These are phyloP conservation scores for Noctuana brunneofusca DNA, from an alignment of 2,888 invertebrate genomes.

Conservation along the genomic window DNA sequence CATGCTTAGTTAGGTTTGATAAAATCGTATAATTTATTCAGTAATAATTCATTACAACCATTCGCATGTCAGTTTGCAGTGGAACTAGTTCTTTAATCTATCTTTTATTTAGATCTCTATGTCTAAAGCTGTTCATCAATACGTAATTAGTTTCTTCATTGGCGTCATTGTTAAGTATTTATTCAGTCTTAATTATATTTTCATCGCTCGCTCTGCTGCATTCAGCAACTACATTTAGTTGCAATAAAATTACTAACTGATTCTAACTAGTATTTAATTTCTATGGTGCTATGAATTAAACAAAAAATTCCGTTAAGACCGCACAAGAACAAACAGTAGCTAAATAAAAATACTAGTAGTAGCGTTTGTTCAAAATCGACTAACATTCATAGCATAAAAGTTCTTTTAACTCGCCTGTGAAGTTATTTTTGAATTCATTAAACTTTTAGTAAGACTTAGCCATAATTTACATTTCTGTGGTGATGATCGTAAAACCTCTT, in stretches of 20 bases:
- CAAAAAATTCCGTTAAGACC: neutral
- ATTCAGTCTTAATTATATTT: constrained; percentile 11
- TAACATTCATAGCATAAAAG: neutral
- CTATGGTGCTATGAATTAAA: neutral
- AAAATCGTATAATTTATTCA: too few species aligned
- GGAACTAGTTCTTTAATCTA: constrained; percentile 1
- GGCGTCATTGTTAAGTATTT: constrained; percentile 19
- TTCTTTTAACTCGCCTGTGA: neutral
- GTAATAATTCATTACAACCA: neutral
- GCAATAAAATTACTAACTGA: neutral
- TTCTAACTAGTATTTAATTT: neutral
- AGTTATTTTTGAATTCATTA: neutral
- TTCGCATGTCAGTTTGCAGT: neutral
- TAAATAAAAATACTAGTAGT: neutral
- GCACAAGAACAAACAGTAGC: neutral
- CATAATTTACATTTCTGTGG: neutral
- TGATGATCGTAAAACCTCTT: neutral
- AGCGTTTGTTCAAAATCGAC: neutral
- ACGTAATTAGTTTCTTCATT: constrained; percentile 16
- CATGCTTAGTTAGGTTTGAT: too few species aligned
- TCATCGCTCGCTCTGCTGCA: constrained; percentile 5
- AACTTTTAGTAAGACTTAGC: neutral
- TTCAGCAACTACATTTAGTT: neutral
- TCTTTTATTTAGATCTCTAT: constrained; percentile 18
- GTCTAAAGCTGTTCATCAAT: constrained; percentile 4